A percentile compares a stretch with the other conserved stretches of the same genome.
Evolutionary conservation across 2,797 vertebrate genomes (phyloP).

Genomic region (Remorina albescens): DNA sequence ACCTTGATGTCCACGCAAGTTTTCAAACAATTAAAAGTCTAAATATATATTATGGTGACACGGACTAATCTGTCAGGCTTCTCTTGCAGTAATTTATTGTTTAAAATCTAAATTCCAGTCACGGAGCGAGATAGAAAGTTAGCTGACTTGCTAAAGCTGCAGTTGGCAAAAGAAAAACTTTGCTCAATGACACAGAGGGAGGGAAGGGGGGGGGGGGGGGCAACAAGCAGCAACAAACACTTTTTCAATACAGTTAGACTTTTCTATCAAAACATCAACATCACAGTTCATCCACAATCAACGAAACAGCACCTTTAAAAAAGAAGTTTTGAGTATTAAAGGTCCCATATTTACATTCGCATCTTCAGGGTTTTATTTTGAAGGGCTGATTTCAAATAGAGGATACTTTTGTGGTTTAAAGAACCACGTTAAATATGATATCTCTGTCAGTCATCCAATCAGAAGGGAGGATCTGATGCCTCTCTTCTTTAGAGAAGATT

Average conservation of each 20-base stretch:
- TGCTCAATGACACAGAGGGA: neutral
- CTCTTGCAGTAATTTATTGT: conserved; percentile 24
- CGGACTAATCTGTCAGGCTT: conserved; percentile 17
- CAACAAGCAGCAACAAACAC: neutral
- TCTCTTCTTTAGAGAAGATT: no score
- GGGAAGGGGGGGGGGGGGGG: neutral
- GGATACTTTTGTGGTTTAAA: no score
- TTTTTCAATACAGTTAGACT: neutral
- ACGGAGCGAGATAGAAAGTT: neutral
- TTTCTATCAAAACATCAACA: neutral
- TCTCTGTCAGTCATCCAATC: no score
- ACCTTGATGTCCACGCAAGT: neutral
- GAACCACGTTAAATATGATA: no score
- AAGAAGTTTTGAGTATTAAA: no score
- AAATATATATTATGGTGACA: conserved; percentile 11
- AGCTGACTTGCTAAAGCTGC: neutral
- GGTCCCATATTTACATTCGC: no score
- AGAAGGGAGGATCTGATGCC: no score
- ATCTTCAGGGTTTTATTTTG: no score
- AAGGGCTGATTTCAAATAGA: no score
- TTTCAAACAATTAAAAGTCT: neutral
- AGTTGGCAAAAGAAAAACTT: no score
- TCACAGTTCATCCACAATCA: no score
- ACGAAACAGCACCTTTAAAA: no score
- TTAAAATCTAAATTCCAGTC: conserved; percentile 32